phyloP scores from a whole-genome alignment of 2,797 vertebrate species.

The Mergus octosetaceus region DNA sequence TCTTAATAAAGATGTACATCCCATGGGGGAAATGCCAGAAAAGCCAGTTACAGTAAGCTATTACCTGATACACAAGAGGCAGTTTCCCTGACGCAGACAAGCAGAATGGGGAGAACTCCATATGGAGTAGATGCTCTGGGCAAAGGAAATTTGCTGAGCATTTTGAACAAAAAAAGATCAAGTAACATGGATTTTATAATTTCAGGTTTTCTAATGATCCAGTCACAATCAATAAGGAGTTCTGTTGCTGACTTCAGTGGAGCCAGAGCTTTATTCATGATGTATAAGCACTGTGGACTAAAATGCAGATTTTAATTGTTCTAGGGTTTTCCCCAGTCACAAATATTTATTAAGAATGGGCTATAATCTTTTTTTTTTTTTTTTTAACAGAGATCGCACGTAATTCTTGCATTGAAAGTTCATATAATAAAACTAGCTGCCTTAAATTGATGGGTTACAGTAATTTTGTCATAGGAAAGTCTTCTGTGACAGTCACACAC shows the following conservation, averaged over 20 bases:
- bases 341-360: neutral
- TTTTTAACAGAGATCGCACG: neutral
- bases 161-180: neutral
- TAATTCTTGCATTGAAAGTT: neutral
- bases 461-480: neutral
- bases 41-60: neutral
- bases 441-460: neutral
- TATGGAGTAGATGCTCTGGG: fast-evolving
- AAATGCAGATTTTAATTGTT: neutral
- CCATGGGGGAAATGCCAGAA: neutral
- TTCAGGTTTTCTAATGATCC: fast-evolving
- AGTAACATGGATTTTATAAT: neutral
- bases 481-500: neutral
- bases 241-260: neutral
- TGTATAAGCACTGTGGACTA: neutral
- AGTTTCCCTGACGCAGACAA: fast-evolving
- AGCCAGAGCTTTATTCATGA: neutral
- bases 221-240: neutral
- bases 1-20: neutral
- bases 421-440: neutral
- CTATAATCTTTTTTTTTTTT: neutral
- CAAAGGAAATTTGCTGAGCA: neutral
- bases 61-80: neutral
- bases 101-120: neutral
- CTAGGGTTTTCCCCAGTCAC: neutral